Percentiles rank a stretch among this genome's conserved stretches.
Conservation (phyloP, 2,113 vertebrate genomes). For the Paradisaea rubra region DNA sequence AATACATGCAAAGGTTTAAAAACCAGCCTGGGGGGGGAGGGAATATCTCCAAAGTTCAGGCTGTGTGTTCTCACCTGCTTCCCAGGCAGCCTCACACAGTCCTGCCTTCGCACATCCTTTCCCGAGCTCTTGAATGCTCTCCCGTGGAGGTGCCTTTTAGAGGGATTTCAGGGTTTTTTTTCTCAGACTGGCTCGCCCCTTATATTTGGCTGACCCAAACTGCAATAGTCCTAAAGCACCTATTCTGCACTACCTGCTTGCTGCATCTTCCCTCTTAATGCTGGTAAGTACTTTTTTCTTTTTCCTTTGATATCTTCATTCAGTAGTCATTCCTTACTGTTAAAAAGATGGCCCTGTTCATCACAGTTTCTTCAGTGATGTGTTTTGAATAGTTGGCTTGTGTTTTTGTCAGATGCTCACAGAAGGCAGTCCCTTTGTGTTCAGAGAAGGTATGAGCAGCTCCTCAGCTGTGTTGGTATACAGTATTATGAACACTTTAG, state of each 20-base stretch:
- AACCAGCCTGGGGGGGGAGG: neutral
- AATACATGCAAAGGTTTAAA: neutral
- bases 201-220: neutral
- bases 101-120: neutral
- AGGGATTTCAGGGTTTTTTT: neutral
- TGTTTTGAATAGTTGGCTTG: neutral
- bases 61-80: neutral
- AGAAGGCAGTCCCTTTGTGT: neutral
- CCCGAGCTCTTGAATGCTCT: neutral
- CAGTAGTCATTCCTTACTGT: neutral
- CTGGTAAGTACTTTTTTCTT: slow-evolving; percentile 16
- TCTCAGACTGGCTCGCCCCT: neutral
- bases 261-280: neutral
- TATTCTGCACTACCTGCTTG: neutral
- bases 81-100: neutral
- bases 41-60: neutral
- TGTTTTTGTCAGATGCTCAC: neutral
- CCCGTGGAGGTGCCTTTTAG: neutral
- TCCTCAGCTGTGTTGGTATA: neutral
- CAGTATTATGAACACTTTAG: slow-evolving; percentile 39
- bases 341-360: neutral
- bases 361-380: neutral
- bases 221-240: neutral
- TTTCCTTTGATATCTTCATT: neutral
- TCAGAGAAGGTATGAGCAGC: slow-evolving; percentile 28